A percentile compares a stretch with the other conserved stretches of the same genome.
These are phyloP conservation scores for Limulus polyphemus DNA, from an alignment of 2,888 invertebrate genomes.

Conservation along the genomic window DNA sequence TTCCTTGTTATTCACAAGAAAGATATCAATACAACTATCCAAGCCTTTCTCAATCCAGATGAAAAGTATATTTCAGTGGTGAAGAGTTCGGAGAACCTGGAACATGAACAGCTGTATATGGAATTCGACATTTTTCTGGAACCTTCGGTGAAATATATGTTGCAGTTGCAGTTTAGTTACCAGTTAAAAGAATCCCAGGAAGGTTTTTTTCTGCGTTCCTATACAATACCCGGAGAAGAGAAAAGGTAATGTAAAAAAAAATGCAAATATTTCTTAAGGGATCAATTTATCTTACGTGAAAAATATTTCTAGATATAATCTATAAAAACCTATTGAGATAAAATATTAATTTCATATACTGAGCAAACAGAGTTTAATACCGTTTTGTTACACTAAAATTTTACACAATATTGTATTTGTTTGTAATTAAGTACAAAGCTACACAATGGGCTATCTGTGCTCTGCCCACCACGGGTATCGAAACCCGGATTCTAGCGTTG, in stretches of 20 bases:
- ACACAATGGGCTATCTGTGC: too few species aligned
- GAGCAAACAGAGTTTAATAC: too few species aligned
- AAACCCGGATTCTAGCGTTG: too few species aligned
- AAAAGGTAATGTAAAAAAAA: constrained; percentile 42
- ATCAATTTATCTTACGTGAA: too few species aligned
- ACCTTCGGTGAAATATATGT: constrained; percentile 56
- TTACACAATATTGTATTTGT: too few species aligned
- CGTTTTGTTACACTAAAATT: too few species aligned
- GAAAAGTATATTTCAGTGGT: constrained; percentile 25
- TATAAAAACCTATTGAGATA: too few species aligned
- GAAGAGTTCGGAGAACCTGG: constrained; percentile 46
- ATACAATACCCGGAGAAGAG: constrained; percentile 50
- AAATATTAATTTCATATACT: too few species aligned
- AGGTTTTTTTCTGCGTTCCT: constrained; percentile 80
- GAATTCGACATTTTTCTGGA: constrained; percentile 13
- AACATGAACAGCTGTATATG: constrained; percentile 62
- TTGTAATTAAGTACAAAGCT: too few species aligned
- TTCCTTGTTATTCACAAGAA: constrained; percentile 36
- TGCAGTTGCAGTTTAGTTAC: constrained; percentile 72
- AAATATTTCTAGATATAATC: too few species aligned
- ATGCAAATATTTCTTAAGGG: too few species aligned
- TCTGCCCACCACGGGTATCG: too few species aligned
- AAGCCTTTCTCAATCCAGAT: constrained; percentile 53
- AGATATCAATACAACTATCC: constrained; percentile 45
- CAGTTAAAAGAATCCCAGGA: constrained; percentile 66